These are phyloP conservation scores for Balaenoptera acutorostrata DNA, from an alignment of 2,113 vertebrate species.

Conservation along the genomic window DNA sequence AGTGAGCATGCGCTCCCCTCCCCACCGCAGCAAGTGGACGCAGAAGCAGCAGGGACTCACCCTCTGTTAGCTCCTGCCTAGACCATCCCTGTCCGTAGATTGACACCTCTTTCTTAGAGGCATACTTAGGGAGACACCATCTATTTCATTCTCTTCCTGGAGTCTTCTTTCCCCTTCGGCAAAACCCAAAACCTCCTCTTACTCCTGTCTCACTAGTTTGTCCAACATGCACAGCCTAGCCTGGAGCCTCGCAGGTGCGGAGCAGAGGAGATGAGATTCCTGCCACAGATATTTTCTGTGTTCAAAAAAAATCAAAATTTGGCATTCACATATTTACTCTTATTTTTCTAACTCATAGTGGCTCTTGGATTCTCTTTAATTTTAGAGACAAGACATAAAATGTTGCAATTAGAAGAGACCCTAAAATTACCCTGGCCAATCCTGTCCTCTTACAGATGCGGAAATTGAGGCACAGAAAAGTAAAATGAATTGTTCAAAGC, in stretches of 20 bases:
- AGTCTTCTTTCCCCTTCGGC: neutral
- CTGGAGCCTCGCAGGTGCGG: neutral
- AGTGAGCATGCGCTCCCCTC: neutral
- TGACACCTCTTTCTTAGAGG: neutral
- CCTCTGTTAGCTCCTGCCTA: rapidly evolving
- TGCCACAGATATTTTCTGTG: neutral
- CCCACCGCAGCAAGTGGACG: neutral
- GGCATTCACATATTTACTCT: neutral
- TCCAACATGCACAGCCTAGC: neutral
- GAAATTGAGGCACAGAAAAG: neutral
- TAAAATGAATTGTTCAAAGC: neutral
- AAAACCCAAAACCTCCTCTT: neutral
- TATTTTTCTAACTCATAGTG: neutral
- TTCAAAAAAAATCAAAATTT: neutral
- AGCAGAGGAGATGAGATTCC: neutral
- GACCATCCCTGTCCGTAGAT: no score
- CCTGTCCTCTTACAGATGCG: neutral
- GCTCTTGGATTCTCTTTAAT: neutral
- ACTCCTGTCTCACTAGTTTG: neutral
- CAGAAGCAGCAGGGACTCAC: neutral
- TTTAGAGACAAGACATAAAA: neutral
- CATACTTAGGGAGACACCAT: neutral
- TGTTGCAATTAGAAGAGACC: neutral
- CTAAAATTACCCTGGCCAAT: neutral
- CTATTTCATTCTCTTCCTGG: neutral